Conservation (phyloP, 2,888 invertebrate genomes). For the Conistra vaccinii region DNA sequence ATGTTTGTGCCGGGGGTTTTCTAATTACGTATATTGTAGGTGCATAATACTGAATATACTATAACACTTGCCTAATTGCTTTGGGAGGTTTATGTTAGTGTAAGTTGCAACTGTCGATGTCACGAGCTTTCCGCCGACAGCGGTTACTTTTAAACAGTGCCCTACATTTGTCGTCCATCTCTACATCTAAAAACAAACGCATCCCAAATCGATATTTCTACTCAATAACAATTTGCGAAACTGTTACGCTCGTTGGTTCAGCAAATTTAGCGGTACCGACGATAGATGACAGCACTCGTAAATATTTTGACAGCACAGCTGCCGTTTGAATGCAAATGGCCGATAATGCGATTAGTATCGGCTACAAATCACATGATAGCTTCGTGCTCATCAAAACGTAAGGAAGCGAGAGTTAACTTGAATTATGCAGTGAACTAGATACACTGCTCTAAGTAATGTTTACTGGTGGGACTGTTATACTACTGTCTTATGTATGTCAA, state of each 20-base stretch:
- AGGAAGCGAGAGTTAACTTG: slow-evolving; percentile 55
- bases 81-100: background rate
- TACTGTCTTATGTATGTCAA: slow-evolving; percentile 11
- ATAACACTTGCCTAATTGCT: background rate
- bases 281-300: slow-evolving; percentile 65
- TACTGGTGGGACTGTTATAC: slow-evolving; percentile 16
- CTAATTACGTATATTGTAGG: too few species aligned
- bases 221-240: slow-evolving; percentile 53
- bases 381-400: slow-evolving; percentile 61
- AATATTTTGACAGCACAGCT: slow-evolving; percentile 65
- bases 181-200: slow-evolving; percentile 37
- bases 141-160: background rate
- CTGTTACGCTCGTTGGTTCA: slow-evolving; percentile 47
- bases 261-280: slow-evolving; percentile 54
- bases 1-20: too few species aligned
- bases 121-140: background rate
- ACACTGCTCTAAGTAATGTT: slow-evolving; percentile 19
- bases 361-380: slow-evolving; percentile 64
- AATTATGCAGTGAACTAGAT: slow-evolving; percentile 38
- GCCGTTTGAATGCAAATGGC: slow-evolving; percentile 61
- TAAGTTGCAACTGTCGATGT: background rate
- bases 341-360: slow-evolving; percentile 61
- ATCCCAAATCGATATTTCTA: slow-evolving; percentile 46
- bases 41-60: background rate
- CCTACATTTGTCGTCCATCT: background rate